These are phyloP conservation scores for Neuroterus valhalla DNA, from an alignment of 1,140 invertebrate genomes.

Conservation along the genomic window DNA sequence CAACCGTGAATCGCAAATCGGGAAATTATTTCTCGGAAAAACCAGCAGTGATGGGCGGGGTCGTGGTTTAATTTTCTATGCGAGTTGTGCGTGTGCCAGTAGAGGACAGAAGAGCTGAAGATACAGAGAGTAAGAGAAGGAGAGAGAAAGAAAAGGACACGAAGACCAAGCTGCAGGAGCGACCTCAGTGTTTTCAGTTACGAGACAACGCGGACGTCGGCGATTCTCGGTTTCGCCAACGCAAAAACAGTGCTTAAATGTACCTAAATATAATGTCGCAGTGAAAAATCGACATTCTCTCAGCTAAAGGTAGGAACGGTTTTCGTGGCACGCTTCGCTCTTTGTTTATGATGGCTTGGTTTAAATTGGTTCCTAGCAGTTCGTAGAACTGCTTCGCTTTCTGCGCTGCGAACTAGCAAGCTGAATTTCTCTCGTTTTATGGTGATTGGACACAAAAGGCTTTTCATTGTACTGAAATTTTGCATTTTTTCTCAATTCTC, in stretches of 20 bases:
- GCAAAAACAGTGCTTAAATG: constrained; percentile 6
- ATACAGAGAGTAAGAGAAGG: constrained; percentile 11
- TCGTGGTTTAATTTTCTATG: constrained; percentile 11
- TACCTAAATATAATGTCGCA: not conserved
- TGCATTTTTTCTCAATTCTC: too few relatives aligned
- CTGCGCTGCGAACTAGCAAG: not conserved
- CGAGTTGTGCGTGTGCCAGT: not conserved
- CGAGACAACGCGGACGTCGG: not conserved
- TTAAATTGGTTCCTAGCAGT: not conserved
- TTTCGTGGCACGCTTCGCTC: not conserved
- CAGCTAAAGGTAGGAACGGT: constrained; percentile 7
- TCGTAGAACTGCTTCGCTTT: not conserved
- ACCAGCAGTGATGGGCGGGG: not conserved
- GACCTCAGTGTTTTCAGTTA: constrained; percentile 5
- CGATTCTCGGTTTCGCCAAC: not conserved
- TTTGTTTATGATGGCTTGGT: not conserved
- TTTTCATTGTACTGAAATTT: too few relatives aligned
- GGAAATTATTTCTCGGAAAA: not conserved
- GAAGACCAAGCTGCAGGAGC: not conserved
- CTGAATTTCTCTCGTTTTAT: too few relatives aligned
- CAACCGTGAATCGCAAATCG: not conserved
- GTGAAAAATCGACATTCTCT: constrained; percentile 27
- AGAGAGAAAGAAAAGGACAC: constrained; percentile 6
- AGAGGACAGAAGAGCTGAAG: constrained; percentile 7
- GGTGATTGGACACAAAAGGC: too few relatives aligned